These are phyloP conservation scores for Himalopsyche anomala DNA, from an alignment of 2,888 invertebrate genomes.

Conservation along the genomic window DNA sequence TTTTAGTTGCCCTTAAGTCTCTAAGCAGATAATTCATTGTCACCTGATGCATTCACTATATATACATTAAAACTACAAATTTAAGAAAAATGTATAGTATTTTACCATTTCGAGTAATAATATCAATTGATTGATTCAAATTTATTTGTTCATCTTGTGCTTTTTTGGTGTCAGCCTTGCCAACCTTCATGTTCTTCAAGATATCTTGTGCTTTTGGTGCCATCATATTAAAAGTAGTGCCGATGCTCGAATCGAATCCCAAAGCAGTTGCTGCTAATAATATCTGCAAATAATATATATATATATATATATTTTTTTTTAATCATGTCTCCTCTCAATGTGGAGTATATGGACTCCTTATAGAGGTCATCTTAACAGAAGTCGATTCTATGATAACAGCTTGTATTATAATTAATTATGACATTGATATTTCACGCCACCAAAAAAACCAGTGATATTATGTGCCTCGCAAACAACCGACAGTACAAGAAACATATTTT, in stretches of 20 bases:
- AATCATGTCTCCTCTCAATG: no score
- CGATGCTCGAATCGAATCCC: conserved; percentile 85
- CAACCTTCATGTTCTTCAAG: conserved; percentile 71
- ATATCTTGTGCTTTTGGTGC: conserved; percentile 79
- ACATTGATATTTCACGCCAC: no score
- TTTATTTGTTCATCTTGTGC: conserved; percentile 77
- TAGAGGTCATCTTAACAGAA: no score
- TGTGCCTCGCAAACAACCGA: no score
- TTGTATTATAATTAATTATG: no score
- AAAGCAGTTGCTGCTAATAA: conserved; percentile 69
- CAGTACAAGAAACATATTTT: no score
- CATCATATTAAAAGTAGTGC: conserved; percentile 82
- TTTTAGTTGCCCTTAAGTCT: no score
- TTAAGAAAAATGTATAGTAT: not conserved
- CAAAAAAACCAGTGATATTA: no score
- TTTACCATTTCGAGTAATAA: conserved; percentile 77
- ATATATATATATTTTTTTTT: no score
- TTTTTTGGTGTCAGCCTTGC: conserved; percentile 45
- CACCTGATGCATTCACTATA: not conserved
- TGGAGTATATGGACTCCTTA: no score
- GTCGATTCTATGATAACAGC: no score
- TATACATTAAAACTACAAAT: not conserved
- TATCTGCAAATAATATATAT: conserved; percentile 14
- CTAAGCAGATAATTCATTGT: no score
- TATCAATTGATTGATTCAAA: conserved; percentile 75